Evolutionary conservation across 2,113 vertebrate genomes (phyloP).

Genomic region (Boleophthalmus pectinirostris): DNA sequence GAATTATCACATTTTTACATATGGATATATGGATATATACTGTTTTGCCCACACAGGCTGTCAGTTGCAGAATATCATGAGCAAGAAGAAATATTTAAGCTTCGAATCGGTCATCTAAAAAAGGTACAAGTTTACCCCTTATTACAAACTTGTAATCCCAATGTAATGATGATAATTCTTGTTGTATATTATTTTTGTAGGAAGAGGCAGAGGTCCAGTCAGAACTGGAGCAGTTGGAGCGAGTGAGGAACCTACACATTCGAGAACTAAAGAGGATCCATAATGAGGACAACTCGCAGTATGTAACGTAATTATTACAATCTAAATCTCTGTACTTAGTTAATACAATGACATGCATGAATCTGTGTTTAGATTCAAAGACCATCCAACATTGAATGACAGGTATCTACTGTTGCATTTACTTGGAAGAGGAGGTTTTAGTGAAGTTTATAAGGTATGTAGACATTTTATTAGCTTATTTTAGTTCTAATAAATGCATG

Average conservation of each 20-base stretch:
- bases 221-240: conserved; percentile 92
- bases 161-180: background rate
- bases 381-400: conserved; percentile 95
- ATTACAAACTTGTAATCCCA: background rate
- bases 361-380: conserved; percentile 86
- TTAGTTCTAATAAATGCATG: background rate
- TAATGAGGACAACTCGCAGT: conserved; percentile 97
- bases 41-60: conserved; percentile 74
- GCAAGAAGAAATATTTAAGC: conserved; percentile 97
- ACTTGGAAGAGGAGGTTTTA: conserved; percentile 94
- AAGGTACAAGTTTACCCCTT: conserved; percentile 76
- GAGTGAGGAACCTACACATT: conserved; percentile 95
- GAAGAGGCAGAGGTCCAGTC: conserved; percentile 95
- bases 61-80: conserved; percentile 95
- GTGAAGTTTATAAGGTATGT: conserved; percentile 94
- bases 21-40: background rate
- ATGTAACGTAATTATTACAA: conserved; percentile 48
- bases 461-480: conserved; percentile 27
- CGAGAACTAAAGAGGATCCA: conserved; percentile 96
- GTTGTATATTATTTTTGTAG: conserved; percentile 62
- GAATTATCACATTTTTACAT: background rate
- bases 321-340: background rate
- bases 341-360: background rate
- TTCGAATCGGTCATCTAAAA: conserved; percentile 92
- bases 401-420: conserved; percentile 92